A percentile compares a stretch with the other conserved stretches of the same genome.
Conservation (phyloP, 1,140 invertebrate species). For the Diabrotica undecimpunctata region DNA sequence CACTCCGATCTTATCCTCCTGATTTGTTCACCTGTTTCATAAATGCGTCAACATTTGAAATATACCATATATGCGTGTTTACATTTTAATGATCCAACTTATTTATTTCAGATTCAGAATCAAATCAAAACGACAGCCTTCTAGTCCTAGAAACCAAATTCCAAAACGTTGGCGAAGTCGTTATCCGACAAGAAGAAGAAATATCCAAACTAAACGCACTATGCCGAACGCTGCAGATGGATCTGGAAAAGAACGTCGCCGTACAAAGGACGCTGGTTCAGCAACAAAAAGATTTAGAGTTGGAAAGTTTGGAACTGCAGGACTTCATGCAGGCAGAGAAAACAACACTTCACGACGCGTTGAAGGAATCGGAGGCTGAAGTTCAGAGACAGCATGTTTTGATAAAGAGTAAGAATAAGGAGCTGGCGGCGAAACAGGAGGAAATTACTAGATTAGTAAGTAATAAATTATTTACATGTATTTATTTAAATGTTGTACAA, state of each 20-base stretch:
- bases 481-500: neutral
- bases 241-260: slow-evolving; percentile 63
- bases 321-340: slow-evolving; percentile 78
- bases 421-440: slow-evolving; percentile 59
- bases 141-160: slow-evolving; percentile 71
- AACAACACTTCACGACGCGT: slow-evolving; percentile 63
- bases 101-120: neutral
- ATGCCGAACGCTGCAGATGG: slow-evolving; percentile 63
- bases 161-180: slow-evolving; percentile 68
- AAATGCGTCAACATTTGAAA: no score
- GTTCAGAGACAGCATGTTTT: slow-evolving; percentile 53
- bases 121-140: slow-evolving; percentile 62
- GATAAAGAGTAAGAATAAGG: slow-evolving; percentile 54
- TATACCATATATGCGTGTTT: neutral
- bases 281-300: slow-evolving; percentile 67
- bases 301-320: slow-evolving; percentile 68
- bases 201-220: slow-evolving; percentile 65
- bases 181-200: slow-evolving; percentile 70
- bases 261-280: slow-evolving; percentile 63
- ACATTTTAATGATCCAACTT: neutral
- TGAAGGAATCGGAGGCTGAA: slow-evolving; percentile 71
- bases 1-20: no score
- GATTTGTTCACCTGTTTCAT: no score
- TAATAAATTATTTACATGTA: neutral
- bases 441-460: slow-evolving; percentile 69